Evolutionary conservation across 1,140 invertebrate genomes (phyloP), one percentile per base, ranked within the genome.

Genomic region (Phthorimaea operculella): DNA sequence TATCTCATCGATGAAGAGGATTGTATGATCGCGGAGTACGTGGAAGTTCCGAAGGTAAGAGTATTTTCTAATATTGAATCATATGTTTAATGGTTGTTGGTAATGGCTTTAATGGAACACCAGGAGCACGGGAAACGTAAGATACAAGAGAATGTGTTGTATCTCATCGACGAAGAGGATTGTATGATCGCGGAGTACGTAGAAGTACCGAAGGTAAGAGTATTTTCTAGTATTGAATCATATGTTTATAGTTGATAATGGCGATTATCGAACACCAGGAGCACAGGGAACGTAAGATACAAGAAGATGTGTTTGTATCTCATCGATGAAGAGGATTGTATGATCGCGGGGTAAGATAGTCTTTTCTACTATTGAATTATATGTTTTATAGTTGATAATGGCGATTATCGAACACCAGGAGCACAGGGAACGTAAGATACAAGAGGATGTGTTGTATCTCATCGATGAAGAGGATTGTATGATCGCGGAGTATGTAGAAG

Each of bases 31-130:
- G 89, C 90, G 0, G 90, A 92, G 64, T 90, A 91, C 60, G 84
- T 96, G 4, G 96, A 98, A 79, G 95, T 98, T 0, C 98, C 98
- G 0, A 99, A 99, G 88, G 91, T 92, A 56, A 39, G n/a, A 7
- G 6, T 7, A 7, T 11, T 34, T 34, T 34, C 6, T 34, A 34
- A 34, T 34, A 34, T n/a, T n/a, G n/a, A n/a, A n/a, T n/a, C n/a
- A n/a, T n/a, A n/a, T n/a, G n/a, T n/a, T n/a, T n/a, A n/a, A n/a
- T n/a, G n/a, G n/a, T n/a, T n/a, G n/a, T n/a, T n/a, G n/a, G n/a
- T n/a, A n/a, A 88, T 93, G 53, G 88, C 87, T 18, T 98, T 98
- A 87, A 94, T 92, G 0, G 86, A 88, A n/a, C 91, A 92, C 58
- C 94, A 96, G 82, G 89, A 91, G 54, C 86, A 90, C 16, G 89